Conservation (phyloP, 2,113 vertebrate genomes). For the Noturus placidus region DNA sequence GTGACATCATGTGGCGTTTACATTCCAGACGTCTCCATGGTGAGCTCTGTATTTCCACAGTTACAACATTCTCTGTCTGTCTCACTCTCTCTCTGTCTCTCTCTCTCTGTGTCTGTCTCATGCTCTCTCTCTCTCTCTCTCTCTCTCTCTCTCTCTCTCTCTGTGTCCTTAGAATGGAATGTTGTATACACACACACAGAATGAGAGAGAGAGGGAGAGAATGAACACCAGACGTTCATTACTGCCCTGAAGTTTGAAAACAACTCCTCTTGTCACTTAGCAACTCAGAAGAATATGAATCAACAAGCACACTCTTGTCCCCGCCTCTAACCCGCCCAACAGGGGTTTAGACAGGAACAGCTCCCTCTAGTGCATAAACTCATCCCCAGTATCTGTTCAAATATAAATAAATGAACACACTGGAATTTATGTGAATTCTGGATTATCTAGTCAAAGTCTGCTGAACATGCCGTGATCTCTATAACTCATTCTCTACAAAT, state of each 20-base stretch:
- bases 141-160: neutral
- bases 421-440: neutral
- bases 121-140: neutral
- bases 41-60: neutral
- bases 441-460: neutral
- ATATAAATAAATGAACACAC: neutral
- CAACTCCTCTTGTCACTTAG: neutral
- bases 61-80: neutral
- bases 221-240: conserved; percentile 7
- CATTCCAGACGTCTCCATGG: neutral
- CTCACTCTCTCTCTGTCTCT: neutral
- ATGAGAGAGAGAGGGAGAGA: too few relatives aligned
- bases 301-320: neutral
- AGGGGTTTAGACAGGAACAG: neutral
- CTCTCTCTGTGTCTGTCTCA: neutral
- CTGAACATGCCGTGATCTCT: neutral
- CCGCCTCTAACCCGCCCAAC: neutral
- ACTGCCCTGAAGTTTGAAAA: conserved; percentile 12
- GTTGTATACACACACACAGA: neutral
- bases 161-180: neutral
- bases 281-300: conserved; percentile 16
- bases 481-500: neutral
- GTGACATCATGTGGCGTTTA: neutral
- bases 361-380: neutral
- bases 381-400: neutral